These are phyloP conservation scores for mouse (Mus musculus) DNA, from an alignment of 2,113 vertebrate species.

Conservation along the genomic window GRCm39 chr11:92892501-92893000, in stretches of 20 bases:
- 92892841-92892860: conserved; percentile 52
- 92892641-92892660: not conserved
- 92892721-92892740: not conserved
- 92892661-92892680: not conserved
- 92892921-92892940: not conserved
- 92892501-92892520: not conserved
- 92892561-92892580: not conserved
- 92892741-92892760: not conserved
- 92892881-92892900: conserved; percentile 10
- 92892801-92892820: not conserved
- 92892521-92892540: no score
- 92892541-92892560: not conserved
- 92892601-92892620: not conserved
- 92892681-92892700: not conserved
- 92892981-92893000: conserved; percentile 56
- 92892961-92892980: conserved; percentile 57
- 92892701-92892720: not conserved
- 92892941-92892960: not conserved
- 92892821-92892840: conserved; percentile 20
- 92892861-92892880: not conserved
- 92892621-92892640: not conserved
- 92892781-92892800: conserved; percentile 30
- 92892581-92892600: not conserved
- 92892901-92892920: not conserved
- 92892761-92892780: conserved; percentile 32